Percentiles rank a stretch among this genome's conserved stretches.
phyloP scores from a whole-genome alignment of 1,140 invertebrate genomes.

The Plectrocnemia conspersa region DNA sequence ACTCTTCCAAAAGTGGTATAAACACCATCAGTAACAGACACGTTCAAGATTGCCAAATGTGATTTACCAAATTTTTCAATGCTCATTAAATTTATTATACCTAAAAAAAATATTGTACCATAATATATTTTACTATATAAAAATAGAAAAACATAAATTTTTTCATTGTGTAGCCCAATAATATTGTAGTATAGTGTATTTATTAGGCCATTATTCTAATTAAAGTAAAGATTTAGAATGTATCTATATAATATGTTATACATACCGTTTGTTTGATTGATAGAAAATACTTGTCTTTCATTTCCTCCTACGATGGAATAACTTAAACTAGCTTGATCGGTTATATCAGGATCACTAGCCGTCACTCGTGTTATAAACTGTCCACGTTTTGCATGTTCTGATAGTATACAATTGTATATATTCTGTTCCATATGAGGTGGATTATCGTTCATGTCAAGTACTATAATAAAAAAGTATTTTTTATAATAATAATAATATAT shows the following conservation, averaged over 20 bases:
- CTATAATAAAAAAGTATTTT: conserved; percentile 42
- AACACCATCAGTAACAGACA: conserved; percentile 84
- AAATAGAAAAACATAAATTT: too few species aligned
- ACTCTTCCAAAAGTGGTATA: conserved; percentile 72
- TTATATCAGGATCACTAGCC: conserved; percentile 75
- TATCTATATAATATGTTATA: not conserved
- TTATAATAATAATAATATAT: not conserved
- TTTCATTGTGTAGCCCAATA: too few species aligned
- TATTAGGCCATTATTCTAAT: too few species aligned
- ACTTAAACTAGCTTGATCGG: conserved; percentile 63
- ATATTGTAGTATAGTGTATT: too few species aligned
- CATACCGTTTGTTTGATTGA: conserved; percentile 43
- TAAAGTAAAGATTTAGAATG: not conserved
- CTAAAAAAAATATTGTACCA: conserved; percentile 50
- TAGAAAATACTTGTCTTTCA: conserved; percentile 74
- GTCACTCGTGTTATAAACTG: conserved; percentile 81
- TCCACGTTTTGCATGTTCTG: conserved; percentile 70
- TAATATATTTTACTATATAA: not conserved
- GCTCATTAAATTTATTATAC: conserved; percentile 57
- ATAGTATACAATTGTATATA: conserved; percentile 72
- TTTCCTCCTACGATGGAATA: conserved; percentile 86
- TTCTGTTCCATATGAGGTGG: conserved; percentile 75
- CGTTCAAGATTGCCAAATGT: conserved; percentile 63
- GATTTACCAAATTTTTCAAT: conserved; percentile 57
- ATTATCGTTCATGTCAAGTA: conserved; percentile 78